phyloP scores from a whole-genome alignment of 2,113 vertebrate genomes.

The Merops nubicus region DNA sequence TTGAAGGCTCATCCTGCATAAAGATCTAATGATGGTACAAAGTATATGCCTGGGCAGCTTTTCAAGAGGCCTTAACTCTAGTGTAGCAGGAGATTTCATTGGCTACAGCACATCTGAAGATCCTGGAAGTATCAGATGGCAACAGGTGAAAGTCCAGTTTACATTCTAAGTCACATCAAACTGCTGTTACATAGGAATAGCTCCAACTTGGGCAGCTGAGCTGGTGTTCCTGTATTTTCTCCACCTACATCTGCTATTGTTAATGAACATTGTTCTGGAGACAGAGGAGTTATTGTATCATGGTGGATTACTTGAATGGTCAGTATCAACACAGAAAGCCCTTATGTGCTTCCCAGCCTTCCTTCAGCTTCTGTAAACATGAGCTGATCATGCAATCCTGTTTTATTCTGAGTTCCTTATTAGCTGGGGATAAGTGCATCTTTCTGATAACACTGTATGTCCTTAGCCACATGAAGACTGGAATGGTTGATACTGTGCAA shows the following conservation, averaged over 20 bases:
- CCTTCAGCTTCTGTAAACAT: background rate
- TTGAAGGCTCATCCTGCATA: background rate
- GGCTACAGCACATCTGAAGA: background rate
- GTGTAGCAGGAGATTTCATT: background rate
- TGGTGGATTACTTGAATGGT: background rate
- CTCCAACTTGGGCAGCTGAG: background rate
- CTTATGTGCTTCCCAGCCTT: background rate
- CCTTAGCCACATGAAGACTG: background rate
- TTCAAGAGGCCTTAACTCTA: background rate
- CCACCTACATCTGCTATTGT: background rate
- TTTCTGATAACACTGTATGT: background rate
- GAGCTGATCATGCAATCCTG: background rate
- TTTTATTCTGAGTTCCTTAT: background rate
- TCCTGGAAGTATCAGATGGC: background rate
- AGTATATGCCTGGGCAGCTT: background rate
- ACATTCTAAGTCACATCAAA: background rate
- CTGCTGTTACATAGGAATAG: background rate
- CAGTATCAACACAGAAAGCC: background rate
- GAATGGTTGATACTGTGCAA: background rate
- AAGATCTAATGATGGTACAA: background rate
- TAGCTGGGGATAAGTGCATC: background rate
- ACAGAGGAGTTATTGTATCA: background rate
- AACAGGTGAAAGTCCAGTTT: background rate
- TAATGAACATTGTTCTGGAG: background rate
- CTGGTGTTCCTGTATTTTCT: background rate